Percentiles rank a stretch among this genome's conserved stretches.
phyloP scores from a whole-genome alignment of 2,113 vertebrate genomes.

The Petrocephalus microphthalmus region DNA sequence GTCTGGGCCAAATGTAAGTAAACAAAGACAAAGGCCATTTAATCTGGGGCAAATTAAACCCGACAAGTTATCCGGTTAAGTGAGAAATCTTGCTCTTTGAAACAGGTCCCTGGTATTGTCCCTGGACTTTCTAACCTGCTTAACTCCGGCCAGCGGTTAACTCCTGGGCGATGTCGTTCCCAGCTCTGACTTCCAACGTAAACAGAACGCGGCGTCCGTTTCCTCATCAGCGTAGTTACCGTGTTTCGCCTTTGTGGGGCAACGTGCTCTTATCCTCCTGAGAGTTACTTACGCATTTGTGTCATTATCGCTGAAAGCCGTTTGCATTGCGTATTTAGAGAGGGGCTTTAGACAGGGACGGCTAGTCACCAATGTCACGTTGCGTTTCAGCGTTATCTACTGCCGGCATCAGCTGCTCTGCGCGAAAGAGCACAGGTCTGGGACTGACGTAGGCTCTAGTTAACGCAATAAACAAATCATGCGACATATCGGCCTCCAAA shows the following conservation, averaged over 20 bases:
- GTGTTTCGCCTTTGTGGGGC: background rate
- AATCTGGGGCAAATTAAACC: too few species aligned
- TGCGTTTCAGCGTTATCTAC: background rate
- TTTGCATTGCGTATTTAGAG: background rate
- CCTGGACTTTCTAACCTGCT: too few species aligned
- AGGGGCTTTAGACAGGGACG: background rate
- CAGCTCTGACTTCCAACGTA: too few species aligned
- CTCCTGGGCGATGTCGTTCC: too few species aligned
- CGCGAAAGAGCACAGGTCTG: background rate
- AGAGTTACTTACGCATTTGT: background rate
- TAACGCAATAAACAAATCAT: slow-evolving; percentile 3
- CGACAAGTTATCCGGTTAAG: too few species aligned
- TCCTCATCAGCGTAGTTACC: background rate
- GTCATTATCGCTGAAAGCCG: background rate
- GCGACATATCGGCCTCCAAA: background rate
- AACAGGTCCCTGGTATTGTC: too few species aligned
- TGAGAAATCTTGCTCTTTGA: too few species aligned
- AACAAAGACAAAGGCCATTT: too few species aligned
- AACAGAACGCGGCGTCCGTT: too few species aligned
- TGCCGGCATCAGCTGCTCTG: background rate
- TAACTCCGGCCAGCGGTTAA: too few species aligned
- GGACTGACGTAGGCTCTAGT: background rate
- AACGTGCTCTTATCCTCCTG: background rate
- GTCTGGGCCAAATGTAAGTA: too few species aligned
- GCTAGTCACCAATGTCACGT: background rate